Base-by-base conservation (phyloP, 2,797 vertebrate species). In the Ctenochaetus hawaiiensis region DNA sequence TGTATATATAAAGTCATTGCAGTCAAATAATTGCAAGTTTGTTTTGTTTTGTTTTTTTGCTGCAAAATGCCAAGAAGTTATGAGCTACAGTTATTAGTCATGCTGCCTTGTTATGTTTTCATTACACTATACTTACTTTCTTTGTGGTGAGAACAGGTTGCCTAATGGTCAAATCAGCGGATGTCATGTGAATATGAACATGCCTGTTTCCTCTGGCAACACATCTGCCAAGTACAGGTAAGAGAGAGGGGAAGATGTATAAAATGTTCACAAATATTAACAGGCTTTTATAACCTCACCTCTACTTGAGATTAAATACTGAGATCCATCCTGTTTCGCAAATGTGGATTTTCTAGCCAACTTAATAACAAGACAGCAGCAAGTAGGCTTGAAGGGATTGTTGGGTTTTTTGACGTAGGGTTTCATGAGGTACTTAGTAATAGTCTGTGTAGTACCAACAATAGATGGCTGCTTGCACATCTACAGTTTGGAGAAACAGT, bases 301-400 rank as follows among this genome's bases (percentile, higher is more conserved):
- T 59, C 45, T 37, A 56, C 6, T 26, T 52, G 26, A 30, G 26
- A 30, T 30, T 30, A 30, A 4, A 30, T 30, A 30, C 26, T 5
- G 43, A 56, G 13, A 67, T 49, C 18, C 2, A 54, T 67, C n/a
- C 13, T 26, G 41, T 54, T 67, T 72, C 30, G 67, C 44, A 62
- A 53, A 63, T 72, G 49, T 68, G 7, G 16, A 23, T 70, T 63
- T 62, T 54, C 20, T 54, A 41, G 11, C 18, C 8, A 17, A 57
- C 13, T 67, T 47, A 67, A 14, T 16, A 2, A 16, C 59, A 67
- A 72, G 23, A 26, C 47, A 71, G 30, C 56, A 67, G 58, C 62
- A 41, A 53, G 18, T 54, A 18, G 16, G n/a, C 39, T 39, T 8
- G 9, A 39, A 39, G 39, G 39, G 7, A 39, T 39, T 39, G 39